phyloP scores from a whole-genome alignment of 2,888 invertebrate species.

The Microctonus aethiopoides region DNA sequence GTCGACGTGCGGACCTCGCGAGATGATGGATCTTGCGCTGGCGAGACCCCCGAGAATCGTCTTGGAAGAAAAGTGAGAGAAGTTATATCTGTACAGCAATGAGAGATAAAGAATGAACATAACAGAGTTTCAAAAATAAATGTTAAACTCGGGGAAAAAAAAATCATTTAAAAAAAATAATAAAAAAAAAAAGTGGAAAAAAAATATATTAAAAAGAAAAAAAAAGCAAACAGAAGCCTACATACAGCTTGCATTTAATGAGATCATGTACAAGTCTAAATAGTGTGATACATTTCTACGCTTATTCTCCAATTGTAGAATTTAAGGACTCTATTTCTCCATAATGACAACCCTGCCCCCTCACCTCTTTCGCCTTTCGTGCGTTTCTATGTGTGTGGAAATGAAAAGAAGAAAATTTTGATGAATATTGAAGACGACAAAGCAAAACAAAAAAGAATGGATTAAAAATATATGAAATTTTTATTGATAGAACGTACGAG shows the following conservation, averaged over 20 bases:
- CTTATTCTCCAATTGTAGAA: constrained; percentile 62
- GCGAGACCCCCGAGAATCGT: constrained; percentile 20
- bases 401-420: not conserved
- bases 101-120: not conserved
- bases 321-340: constrained; percentile 27
- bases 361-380: not conserved
- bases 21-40: constrained; percentile 22
- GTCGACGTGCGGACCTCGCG: constrained; percentile 13
- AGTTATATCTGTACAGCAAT: constrained; percentile 18
- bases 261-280: constrained; percentile 56
- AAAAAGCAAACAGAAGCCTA: constrained; percentile 15
- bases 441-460: not conserved
- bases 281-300: constrained; percentile 66
- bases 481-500: not conserved
- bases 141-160: not conserved
- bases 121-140: not conserved
- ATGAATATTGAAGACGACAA: not conserved
- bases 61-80: constrained; percentile 6
- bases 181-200: not conserved
- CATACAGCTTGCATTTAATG: constrained; percentile 30
- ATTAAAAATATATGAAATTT: not conserved
- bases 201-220: not conserved
- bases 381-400: not conserved
- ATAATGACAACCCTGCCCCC: not conserved
- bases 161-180: not conserved